These are phyloP conservation scores for Morone chrysops DNA, from an alignment of 2,113 vertebrate species.

Conservation along the genomic window DNA sequence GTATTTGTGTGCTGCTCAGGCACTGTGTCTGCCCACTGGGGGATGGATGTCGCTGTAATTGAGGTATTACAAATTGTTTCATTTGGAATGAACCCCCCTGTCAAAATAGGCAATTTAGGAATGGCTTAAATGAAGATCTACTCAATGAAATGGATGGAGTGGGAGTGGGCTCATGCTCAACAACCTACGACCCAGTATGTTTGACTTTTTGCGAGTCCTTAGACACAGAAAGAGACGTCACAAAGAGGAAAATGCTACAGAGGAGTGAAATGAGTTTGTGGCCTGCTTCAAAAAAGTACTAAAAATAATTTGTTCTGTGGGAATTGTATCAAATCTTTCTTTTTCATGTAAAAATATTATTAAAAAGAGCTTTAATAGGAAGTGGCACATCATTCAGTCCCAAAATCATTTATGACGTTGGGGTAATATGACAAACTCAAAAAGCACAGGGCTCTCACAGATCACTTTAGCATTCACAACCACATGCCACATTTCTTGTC, in stretches of 20 bases:
- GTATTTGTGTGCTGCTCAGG: constrained; percentile 58
- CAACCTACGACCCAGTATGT: background rate
- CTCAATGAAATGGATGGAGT: constrained; percentile 2
- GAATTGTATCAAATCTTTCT: constrained; percentile 8
- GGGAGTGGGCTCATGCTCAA: background rate
- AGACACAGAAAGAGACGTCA: background rate
- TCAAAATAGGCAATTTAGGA: constrained; percentile 57
- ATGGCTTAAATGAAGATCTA: constrained; percentile 39
- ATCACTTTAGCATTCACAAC: constrained; percentile 7
- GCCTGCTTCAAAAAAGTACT: background rate
- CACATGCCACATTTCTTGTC: background rate
- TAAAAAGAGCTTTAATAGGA: constrained; percentile 27
- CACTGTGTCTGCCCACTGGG: constrained; percentile 58
- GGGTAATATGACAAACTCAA: constrained; percentile 7
- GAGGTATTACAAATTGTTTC: constrained; percentile 67
- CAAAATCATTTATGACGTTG: constrained; percentile 5
- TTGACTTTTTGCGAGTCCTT: constrained; percentile 22
- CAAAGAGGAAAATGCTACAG: background rate
- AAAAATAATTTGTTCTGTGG: background rate
- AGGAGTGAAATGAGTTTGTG: background rate
- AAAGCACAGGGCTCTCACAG: background rate
- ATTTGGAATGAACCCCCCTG: constrained; percentile 54
- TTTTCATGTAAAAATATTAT: background rate
- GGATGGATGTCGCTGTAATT: constrained; percentile 62
- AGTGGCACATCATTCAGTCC: constrained; percentile 15